phyloP scores from a whole-genome alignment of 2,113 vertebrate species.

The Chaetodon auriga region DNA sequence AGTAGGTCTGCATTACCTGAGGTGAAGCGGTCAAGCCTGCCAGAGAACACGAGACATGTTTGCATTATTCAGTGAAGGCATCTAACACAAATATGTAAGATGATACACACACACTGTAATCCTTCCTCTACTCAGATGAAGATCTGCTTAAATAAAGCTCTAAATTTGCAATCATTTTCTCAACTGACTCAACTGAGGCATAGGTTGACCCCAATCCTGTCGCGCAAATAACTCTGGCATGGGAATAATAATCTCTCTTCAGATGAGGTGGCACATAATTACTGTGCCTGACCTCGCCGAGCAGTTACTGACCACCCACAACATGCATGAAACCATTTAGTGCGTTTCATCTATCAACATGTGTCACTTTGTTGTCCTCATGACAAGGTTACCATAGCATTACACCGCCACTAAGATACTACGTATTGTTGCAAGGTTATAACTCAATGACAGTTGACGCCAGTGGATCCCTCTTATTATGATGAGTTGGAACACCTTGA shows the following conservation, averaged over 20 bases:
- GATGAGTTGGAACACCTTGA: conserved; percentile 86
- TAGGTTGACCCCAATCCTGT: conserved; percentile 72
- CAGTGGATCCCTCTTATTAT: conserved; percentile 83
- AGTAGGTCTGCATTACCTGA: background rate
- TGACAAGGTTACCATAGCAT: conserved; percentile 80
- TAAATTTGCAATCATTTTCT: conserved; percentile 73
- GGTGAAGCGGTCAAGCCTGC: conserved; percentile 28
- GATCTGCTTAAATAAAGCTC: conserved; percentile 65
- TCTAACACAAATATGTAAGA: conserved; percentile 26
- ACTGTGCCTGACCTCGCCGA: conserved; percentile 72
- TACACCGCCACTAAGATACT: conserved; percentile 57
- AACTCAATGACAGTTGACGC: conserved; percentile 72
- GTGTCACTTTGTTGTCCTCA: conserved; percentile 74
- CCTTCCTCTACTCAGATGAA: conserved; percentile 39
- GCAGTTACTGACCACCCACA: conserved; percentile 64
- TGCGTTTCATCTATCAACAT: conserved; percentile 72
- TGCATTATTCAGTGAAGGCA: conserved; percentile 23
- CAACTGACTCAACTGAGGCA: conserved; percentile 59
- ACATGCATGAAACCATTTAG: conserved; percentile 71
- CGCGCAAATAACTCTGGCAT: conserved; percentile 71
- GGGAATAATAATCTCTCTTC: conserved; percentile 73
- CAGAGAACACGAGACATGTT: conserved; percentile 6
- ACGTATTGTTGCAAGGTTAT: conserved; percentile 76
- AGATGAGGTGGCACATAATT: conserved; percentile 79
- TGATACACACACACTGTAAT: conserved; percentile 16